A percentile compares a stretch with the other conserved stretches of the same genome.
phyloP scores from a whole-genome alignment of 1,140 invertebrate genomes.

The Penaeus chinensis region DNA sequence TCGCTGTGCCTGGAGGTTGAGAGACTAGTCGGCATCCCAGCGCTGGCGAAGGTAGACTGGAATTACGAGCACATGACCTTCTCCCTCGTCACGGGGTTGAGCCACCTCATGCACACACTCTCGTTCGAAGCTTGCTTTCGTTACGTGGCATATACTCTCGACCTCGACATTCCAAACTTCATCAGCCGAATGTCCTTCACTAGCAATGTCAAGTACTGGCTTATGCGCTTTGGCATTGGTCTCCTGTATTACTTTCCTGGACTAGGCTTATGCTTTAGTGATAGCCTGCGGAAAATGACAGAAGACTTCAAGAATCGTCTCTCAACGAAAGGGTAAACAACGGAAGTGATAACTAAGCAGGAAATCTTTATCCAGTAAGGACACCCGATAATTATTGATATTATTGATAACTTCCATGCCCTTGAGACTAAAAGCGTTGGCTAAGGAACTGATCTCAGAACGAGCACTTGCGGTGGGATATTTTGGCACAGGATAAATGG shows the following conservation, averaged over 20 bases:
- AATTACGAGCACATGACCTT: conserved; percentile 8
- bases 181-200: background rate
- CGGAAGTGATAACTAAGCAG: too few relatives aligned
- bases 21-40: background rate
- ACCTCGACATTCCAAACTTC: background rate
- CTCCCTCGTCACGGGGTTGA: background rate
- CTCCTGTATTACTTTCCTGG: conserved; percentile 8
- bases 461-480: too few relatives aligned
- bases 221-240: background rate
- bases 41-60: background rate
- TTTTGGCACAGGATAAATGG: too few relatives aligned
- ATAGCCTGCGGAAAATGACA: too few relatives aligned
- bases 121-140: background rate
- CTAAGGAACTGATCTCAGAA: too few relatives aligned
- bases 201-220: background rate
- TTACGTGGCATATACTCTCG: background rate
- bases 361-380: too few relatives aligned
- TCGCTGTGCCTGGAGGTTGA: conserved; percentile 14
- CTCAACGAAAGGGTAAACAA: too few relatives aligned
- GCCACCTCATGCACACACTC: background rate
- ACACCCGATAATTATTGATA: too few relatives aligned
- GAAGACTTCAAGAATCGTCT: too few relatives aligned
- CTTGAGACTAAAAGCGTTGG: too few relatives aligned
- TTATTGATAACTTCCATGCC: too few relatives aligned
- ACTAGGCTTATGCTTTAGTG: background rate